A percentile compares a stretch with the other conserved stretches of the same genome.
Evolutionary conservation across 2,797 vertebrate genomes (phyloP).

Genomic region (Apogon talboti): DNA sequence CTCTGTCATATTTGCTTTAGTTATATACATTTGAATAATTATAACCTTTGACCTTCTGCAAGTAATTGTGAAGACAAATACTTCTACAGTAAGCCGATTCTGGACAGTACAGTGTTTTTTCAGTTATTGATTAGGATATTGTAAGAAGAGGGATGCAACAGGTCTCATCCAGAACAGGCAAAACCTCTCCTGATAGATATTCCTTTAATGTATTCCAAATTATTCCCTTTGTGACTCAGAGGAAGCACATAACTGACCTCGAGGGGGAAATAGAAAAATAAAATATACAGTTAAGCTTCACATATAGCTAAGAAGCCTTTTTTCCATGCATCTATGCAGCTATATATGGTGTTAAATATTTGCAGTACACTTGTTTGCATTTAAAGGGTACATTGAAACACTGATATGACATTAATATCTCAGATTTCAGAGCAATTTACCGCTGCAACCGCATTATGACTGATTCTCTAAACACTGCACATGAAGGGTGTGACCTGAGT

Average conservation of each 20-base stretch:
- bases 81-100: conserved; percentile 11
- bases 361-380: conserved; percentile 17
- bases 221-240: too few species aligned
- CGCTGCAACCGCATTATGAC: conserved; percentile 8
- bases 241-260: too few species aligned
- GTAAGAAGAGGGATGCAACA: too few species aligned
- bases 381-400: conserved; percentile 15
- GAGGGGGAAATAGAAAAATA: too few species aligned
- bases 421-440: conserved; percentile 17
- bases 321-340: neutral
- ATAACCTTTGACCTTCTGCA: conserved; percentile 26
- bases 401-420: conserved; percentile 18
- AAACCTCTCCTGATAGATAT: too few species aligned
- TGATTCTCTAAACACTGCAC: conserved; percentile 28
- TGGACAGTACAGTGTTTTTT: too few species aligned
- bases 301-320: too few species aligned
- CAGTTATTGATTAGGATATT: too few species aligned
- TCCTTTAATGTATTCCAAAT: too few species aligned
- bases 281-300: too few species aligned
- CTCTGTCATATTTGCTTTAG: conserved; percentile 28
- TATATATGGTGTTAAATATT: conserved; percentile 10
- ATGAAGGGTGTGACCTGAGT: conserved; percentile 22
- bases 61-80: conserved; percentile 17
- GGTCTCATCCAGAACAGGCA: too few species aligned
- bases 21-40: conserved; percentile 53